Percentiles rank a stretch among this genome's conserved stretches.
phyloP scores from a whole-genome alignment of 2,113 vertebrate species.

The Lepus timidus region DNA sequence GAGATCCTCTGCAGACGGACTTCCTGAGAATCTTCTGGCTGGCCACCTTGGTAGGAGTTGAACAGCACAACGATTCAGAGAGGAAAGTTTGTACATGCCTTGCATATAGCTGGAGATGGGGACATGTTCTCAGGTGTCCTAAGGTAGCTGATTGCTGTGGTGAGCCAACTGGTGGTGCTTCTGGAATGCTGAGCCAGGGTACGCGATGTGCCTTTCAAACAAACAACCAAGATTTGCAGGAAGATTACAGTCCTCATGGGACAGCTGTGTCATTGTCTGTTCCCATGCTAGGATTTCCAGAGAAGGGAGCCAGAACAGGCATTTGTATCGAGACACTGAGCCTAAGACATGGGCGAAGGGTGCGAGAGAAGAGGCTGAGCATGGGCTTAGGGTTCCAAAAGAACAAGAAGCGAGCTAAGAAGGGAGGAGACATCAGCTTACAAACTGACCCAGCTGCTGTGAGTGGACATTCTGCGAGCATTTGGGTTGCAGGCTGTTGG shows the following conservation, averaged over 20 bases:
- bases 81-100: neutral
- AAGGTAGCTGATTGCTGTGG: neutral
- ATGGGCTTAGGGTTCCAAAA: neutral
- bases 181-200: neutral
- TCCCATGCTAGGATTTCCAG: neutral
- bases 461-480: neutral
- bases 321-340: neutral
- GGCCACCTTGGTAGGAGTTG: neutral
- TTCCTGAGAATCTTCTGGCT: neutral
- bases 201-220: neutral
- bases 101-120: neutral
- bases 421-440: neutral
- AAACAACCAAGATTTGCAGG: neutral
- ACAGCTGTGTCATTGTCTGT: neutral
- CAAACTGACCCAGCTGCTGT: accelerated
- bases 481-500: neutral
- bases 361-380: neutral
- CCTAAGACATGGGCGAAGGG: neutral
- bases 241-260: neutral
- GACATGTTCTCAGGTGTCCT: neutral
- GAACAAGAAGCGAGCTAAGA: neutral
- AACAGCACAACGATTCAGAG: neutral
- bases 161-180: neutral
- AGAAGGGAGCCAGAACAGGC: neutral
- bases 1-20: neutral